Percentiles rank a stretch among this genome's conserved stretches.
These are phyloP conservation scores for Gambusia affinis DNA, from an alignment of 2,113 vertebrate species.

Conservation along the genomic window DNA sequence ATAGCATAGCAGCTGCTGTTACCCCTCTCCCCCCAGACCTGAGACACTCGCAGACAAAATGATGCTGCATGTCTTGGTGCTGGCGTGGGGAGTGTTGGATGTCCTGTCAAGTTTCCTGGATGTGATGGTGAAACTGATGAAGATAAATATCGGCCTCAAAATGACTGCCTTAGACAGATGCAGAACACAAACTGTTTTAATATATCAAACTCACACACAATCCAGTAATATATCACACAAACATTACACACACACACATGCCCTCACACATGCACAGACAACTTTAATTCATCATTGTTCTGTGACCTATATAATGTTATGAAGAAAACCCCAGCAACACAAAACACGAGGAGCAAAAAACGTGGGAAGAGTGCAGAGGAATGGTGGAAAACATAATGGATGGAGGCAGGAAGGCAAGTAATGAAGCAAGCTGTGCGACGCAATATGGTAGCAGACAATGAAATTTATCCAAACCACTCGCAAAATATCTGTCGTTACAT, in stretches of 20 bases:
- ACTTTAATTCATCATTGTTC: conserved; percentile 74
- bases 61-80: conserved; percentile 21
- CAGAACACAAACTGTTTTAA: conserved; percentile 68
- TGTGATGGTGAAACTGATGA: conserved; percentile 63
- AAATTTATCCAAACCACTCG: background rate
- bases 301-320: conserved; percentile 72
- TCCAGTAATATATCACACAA: conserved; percentile 39
- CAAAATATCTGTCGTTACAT: background rate
- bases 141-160: conserved; percentile 69
- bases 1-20: conserved; percentile 33
- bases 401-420: background rate
- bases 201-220: conserved; percentile 67
- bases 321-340: conserved; percentile 25
- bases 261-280: conserved; percentile 9
- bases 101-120: conserved; percentile 64
- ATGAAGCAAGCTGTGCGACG: conserved; percentile 13
- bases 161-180: conserved; percentile 74
- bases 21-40: conserved; percentile 8
- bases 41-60: conserved; percentile 8
- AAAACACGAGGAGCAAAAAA: conserved; percentile 26
- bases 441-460: background rate
- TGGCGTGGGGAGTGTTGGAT: conserved; percentile 45
- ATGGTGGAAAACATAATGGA: conserved; percentile 14
- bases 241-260: conserved; percentile 11
- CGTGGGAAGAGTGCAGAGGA: conserved; percentile 15